These are phyloP conservation scores for Subanguina moxae DNA, from an alignment of 1,140 invertebrate genomes.

Conservation along the genomic window DNA sequence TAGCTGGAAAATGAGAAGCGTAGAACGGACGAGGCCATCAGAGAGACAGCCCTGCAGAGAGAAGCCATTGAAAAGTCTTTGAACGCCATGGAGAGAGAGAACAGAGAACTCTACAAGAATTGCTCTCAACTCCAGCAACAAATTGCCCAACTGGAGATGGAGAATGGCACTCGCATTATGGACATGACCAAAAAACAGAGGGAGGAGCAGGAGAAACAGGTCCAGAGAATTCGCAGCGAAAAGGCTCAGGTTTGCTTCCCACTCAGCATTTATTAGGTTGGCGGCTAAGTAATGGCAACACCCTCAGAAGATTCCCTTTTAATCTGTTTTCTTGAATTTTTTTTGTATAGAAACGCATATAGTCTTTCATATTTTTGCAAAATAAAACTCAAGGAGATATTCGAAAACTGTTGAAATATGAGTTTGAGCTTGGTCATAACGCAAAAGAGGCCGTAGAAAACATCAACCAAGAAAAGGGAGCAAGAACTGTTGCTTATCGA, in stretches of 20 bases:
- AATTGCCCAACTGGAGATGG: conserved; percentile 59
- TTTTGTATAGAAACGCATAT: neutral
- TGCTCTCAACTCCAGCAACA: conserved; percentile 59
- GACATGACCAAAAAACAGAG: conserved; percentile 57
- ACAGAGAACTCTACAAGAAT: conserved; percentile 58
- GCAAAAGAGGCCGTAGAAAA: no score
- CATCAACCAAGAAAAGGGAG: no score
- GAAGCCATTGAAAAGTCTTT: conserved; percentile 59
- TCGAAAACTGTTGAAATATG: no score
- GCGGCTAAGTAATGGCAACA: no score
- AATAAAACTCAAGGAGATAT: no score
- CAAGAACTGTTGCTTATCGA: no score
- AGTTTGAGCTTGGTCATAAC: no score
- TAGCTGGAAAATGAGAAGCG: conserved; percentile 55
- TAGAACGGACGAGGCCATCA: conserved; percentile 56
- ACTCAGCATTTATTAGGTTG: no score
- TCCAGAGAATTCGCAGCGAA: conserved; percentile 48
- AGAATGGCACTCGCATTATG: conserved; percentile 57
- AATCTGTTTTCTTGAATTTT: neutral
- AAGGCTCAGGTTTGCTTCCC: conserved; percentile 46
- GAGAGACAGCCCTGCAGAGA: conserved; percentile 57
- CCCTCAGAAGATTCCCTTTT: no score
- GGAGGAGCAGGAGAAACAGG: conserved; percentile 57
- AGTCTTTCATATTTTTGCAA: no score
- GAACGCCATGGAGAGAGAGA: conserved; percentile 59